Evolutionary conservation across 1,140 invertebrate species (phyloP).

Genomic region (Oryzaephilus surinamensis): DNA sequence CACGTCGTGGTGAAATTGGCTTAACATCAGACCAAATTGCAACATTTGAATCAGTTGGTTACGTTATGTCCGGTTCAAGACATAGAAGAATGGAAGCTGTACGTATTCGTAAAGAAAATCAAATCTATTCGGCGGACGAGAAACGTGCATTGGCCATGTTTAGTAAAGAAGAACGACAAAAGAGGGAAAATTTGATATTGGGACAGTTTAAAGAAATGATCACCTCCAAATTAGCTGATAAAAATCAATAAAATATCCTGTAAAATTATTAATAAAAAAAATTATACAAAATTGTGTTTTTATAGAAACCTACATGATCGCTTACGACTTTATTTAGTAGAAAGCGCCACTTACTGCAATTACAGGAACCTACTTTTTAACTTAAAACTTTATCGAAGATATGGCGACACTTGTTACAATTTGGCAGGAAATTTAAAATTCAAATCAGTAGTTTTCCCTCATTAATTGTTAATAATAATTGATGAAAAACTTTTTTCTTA

Average conservation of each 20-base stretch:
- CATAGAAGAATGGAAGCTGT: slow-evolving; percentile 99
- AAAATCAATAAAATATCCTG: slow-evolving; percentile 38
- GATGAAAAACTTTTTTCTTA: too few relatives aligned
- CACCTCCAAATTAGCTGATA: slow-evolving; percentile 50
- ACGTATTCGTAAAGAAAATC: slow-evolving; percentile 97
- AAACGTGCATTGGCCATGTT: slow-evolving; percentile 96
- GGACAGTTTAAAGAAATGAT: slow-evolving; percentile 92
- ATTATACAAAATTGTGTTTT: slow-evolving; percentile 2
- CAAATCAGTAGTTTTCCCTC: too few relatives aligned
- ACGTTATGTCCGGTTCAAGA: slow-evolving; percentile 97
- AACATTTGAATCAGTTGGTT: slow-evolving; percentile 87
- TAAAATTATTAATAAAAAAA: too few relatives aligned
- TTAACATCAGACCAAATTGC: slow-evolving; percentile 93
- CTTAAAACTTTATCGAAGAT: too few relatives aligned
- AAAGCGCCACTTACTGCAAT: too few relatives aligned
- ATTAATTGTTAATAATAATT: too few relatives aligned
- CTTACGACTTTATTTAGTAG: too few relatives aligned
- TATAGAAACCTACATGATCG: too few relatives aligned
- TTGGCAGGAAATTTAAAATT: too few relatives aligned
- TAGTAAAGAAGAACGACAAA: slow-evolving; percentile 93
- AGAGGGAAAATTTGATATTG: slow-evolving; percentile 91
- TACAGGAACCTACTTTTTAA: too few relatives aligned
- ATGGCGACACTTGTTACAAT: too few relatives aligned
- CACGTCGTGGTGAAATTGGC: slow-evolving; percentile 96
- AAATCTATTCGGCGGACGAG: slow-evolving; percentile 99